Base-by-base conservation (phyloP, 2,888 invertebrate genomes). In the Charanyca ferruginea region DNA sequence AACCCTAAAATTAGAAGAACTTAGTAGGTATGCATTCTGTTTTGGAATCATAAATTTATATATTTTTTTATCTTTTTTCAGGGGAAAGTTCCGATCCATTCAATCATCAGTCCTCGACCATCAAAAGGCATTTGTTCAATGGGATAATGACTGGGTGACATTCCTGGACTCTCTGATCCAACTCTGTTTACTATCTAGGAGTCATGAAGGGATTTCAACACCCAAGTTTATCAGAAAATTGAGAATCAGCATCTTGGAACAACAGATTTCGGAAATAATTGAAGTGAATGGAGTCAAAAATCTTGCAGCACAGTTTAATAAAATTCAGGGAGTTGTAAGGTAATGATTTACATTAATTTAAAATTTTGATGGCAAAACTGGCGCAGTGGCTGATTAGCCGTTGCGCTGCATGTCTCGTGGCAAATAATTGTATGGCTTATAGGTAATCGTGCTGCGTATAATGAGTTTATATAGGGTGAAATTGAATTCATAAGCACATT, bases 151-250 rank as follows among this genome's bases (percentile, higher is more conserved):
- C 57, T 89, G 89, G 89, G 66, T 86, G 0, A 85, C 83, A 5
- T 87, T 87, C 32, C 44, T 89, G 9, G 89, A 89, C 47, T 83
- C 85, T n/a, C 57, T 89, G 2, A 79, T 89, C 5, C 89, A 89
- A 69, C 58, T 87, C 0, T 83, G 76, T 28, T 61, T 55, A 4
- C 51, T 89, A 1, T 66, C 78, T 3, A 77, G 69, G 38, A 68
- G 84, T 1, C 62, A 81, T 23, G 74, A 81, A n/a, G 87, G 87
- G 5, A 35, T 86, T 3, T 83, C 86, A 5, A 52, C 61, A 13
- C 85, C 85, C 0, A 89, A 87, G 59, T 68, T 84, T 0, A 87
- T 89, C 2, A 80, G 80, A 32, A 77, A 72, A 59, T 38, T 88
- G 4, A 77, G 47, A 8, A 87, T 88, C 11, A 80, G 78, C 51